phyloP scores from a whole-genome alignment of 2,797 vertebrate species.

The Halcyon smyrnensis region DNA sequence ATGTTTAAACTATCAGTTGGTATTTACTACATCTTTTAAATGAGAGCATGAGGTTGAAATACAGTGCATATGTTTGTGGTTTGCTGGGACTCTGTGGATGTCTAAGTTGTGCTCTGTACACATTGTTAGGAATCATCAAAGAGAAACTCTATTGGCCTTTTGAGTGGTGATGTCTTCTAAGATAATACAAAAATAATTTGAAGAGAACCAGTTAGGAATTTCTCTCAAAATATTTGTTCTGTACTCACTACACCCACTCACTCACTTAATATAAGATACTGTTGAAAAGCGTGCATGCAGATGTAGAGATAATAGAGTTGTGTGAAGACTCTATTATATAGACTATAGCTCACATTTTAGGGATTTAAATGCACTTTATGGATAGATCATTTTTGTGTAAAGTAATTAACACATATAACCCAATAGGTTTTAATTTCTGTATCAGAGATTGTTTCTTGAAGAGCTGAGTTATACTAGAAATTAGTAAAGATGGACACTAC shows the following conservation, averaged over 20 bases:
- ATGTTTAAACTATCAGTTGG: not conserved
- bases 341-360: not conserved
- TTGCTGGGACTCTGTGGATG: not conserved
- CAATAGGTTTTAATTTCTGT: not conserved
- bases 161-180: not conserved
- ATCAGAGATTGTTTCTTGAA: not conserved
- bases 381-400: not conserved
- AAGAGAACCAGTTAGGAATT: constrained; percentile 31
- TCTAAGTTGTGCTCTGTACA: not conserved
- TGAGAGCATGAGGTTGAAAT: not conserved
- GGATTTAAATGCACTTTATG: not conserved
- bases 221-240: constrained; percentile 56
- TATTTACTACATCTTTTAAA: not conserved
- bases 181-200: not conserved
- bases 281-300: not conserved
- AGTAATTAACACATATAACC: not conserved
- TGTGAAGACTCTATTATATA: not conserved
- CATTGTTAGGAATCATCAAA: not conserved
- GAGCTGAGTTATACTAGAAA: not conserved
- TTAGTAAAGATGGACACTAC: not conserved
- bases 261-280: not conserved
- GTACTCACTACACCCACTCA: constrained; percentile 1
- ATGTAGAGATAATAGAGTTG: not conserved
- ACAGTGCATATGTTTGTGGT: not conserved
- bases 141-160: not conserved